These are phyloP conservation scores for Charanyca ferruginea DNA, from an alignment of 2,888 invertebrate genomes.

Conservation along the genomic window DNA sequence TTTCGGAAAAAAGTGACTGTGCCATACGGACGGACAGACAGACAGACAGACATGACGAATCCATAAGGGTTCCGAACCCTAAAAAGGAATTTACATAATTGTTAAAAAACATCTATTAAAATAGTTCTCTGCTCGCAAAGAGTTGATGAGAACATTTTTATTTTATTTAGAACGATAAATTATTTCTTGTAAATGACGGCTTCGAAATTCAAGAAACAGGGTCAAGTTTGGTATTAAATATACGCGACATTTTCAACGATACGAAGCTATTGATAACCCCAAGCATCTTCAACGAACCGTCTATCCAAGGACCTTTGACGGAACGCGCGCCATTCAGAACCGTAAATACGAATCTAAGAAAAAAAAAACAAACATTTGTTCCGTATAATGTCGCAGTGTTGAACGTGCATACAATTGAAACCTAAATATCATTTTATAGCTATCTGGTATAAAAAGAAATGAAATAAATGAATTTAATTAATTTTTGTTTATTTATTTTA, in stretches of 20 bases:
- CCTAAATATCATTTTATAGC: not conserved
- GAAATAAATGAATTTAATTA: no score
- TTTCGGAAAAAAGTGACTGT: no score
- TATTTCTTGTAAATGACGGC: not conserved
- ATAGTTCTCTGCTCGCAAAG: no score
- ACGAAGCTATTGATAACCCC: slow-evolving; percentile 3
- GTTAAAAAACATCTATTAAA: no score
- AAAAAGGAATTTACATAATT: no score
- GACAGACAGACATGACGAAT: no score
- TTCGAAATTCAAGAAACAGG: not conserved
- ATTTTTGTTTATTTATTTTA: no score
- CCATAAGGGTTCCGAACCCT: no score
- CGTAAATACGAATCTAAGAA: not conserved
- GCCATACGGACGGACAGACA: no score
- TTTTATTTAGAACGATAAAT: no score
- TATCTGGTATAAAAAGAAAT: not conserved
- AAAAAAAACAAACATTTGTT: not conserved
- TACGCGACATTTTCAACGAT: slow-evolving; percentile 8
- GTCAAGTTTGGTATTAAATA: not conserved
- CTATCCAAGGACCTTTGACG: not conserved
- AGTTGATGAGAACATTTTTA: no score
- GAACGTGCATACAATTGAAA: not conserved
- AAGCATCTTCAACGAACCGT: not conserved
- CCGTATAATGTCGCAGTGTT: not conserved
- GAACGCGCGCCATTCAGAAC: slow-evolving; percentile 18